phyloP scores from a whole-genome alignment of 2,113 vertebrate species.

The Poicephalus gulielmi region DNA sequence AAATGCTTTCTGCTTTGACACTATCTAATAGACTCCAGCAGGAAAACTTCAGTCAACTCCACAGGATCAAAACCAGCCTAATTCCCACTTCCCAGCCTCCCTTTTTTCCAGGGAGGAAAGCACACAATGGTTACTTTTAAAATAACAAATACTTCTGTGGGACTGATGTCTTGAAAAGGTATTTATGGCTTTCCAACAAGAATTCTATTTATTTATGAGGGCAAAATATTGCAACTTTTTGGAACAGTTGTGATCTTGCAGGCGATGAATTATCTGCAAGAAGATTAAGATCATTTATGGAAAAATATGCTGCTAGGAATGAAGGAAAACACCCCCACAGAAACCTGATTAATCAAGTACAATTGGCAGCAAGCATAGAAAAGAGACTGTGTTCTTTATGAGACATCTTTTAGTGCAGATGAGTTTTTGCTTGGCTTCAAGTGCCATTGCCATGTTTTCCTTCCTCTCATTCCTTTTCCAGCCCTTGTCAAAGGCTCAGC shows the following conservation, averaged over 20 bases:
- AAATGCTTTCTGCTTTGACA: neutral
- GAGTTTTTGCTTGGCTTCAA: neutral
- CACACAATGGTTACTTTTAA: neutral
- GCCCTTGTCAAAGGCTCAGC: neutral
- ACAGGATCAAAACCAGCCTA: neutral
- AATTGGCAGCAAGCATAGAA: neutral
- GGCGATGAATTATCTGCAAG: neutral
- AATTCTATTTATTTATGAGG: neutral
- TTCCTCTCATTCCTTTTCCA: neutral
- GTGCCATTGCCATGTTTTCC: neutral
- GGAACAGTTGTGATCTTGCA: neutral
- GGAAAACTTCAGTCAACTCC: neutral
- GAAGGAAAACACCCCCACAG: constrained; percentile 27
- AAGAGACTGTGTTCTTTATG: neutral
- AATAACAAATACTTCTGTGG: neutral
- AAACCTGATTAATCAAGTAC: constrained; percentile 27
- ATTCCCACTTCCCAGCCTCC: rapidly evolving
- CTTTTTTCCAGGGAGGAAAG: neutral
- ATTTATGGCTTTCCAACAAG: neutral
- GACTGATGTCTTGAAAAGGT: neutral
- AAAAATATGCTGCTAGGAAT: neutral
- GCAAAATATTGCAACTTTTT: neutral
- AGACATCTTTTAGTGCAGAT: neutral
- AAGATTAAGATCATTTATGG: neutral
- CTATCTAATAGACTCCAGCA: neutral